Percentiles rank a stretch among this genome's conserved stretches.
Conservation (phyloP, 2,797 vertebrate genomes). For the Morelia viridis region DNA sequence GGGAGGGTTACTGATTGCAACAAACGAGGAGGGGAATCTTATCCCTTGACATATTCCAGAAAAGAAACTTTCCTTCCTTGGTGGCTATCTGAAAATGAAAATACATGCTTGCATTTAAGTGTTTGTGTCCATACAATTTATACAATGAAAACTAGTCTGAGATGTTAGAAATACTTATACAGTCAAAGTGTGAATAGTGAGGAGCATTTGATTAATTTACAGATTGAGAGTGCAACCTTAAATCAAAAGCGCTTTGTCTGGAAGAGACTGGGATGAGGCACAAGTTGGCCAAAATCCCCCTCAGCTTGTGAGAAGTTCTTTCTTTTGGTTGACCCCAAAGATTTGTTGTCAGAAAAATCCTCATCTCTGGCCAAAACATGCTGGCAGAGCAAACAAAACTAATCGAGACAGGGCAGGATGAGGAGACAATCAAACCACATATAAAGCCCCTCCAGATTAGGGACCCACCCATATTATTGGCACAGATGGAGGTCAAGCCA, state of each 20-base stretch:
- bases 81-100: neutral
- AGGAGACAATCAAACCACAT: neutral
- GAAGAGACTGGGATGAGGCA: neutral
- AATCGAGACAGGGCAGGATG: neutral
- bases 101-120: neutral
- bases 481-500: neutral
- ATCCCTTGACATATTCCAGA: neutral
- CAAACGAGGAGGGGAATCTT: neutral
- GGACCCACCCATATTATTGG: neutral
- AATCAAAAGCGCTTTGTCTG: neutral
- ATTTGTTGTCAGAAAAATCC: constrained; percentile 3
- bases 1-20: neutral
- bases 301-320: neutral
- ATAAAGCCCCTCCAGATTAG: neutral
- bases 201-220: neutral
- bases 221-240: neutral
- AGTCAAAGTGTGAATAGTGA: neutral
- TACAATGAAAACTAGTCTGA: neutral
- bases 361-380: neutral
- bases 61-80: neutral
- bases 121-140: neutral
- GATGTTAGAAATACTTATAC: neutral
- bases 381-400: neutral
- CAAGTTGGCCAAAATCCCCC: neutral
- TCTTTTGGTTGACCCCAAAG: neutral